Base-by-base conservation (phyloP, 2,888 invertebrate species). In the Eupithecia subfuscata region DNA sequence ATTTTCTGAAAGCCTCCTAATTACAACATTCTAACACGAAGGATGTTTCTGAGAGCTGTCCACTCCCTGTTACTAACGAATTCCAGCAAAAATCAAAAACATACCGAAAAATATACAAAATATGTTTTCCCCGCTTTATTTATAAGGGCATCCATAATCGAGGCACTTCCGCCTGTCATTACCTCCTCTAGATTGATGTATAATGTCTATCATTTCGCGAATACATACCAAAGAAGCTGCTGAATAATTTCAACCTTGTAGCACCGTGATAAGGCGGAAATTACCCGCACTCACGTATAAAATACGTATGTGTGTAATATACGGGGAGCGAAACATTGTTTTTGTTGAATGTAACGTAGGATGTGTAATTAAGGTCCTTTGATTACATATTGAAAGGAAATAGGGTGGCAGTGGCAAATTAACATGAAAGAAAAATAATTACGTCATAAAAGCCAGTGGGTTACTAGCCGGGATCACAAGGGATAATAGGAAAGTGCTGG, bases 161-260 rank as follows among this genome's bases (percentile, higher is more conserved):
- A 65, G 68, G 70, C 78, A 81, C 79, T 81, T 79, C 76, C 78
- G 52, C 71, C 45, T 76, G 79, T 77, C 81, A 79, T 79, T 81
- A 79, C 79, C 71, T 65, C 76, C 67, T 48, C 67, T 76, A 74
- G 77, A 79, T 78, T 77, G 77, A 80, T 78, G 75, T 71, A 69
- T 75, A 77, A 79, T 76, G 77, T 70, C 74, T 70, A 76, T 76
- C 77, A 75, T 81, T 74, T 73, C 60, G 48, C n/a, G 68, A 63
- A 72, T 22, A 75, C 48, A 69, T 52, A 73, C n/a, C 22, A 6
- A 37, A n/a, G 12, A 69, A 60, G 37, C 12, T 56, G 16, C 63
- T 25, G 45, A 34, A 69, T 30, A 73, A 25, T 45, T 63, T 56
- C 63, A 37, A 73, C 70, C 69, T 64, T 76, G 71, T 43, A 22